Evolutionary conservation across 2,888 invertebrate species (phyloP), one percentile per base, ranked within the genome.

Genomic region (Eupithecia pulchellata): DNA sequence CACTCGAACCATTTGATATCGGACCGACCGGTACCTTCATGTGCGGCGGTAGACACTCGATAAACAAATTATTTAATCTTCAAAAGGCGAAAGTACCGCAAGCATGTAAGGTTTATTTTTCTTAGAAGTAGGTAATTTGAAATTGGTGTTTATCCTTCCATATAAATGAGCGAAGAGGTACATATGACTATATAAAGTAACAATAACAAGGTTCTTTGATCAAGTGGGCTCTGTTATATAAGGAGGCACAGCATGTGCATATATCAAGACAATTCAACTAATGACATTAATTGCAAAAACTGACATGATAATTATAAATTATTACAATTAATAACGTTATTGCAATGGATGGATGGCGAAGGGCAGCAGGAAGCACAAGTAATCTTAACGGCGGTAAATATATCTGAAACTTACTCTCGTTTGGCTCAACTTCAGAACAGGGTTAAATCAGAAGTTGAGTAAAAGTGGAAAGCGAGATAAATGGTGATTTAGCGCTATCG

Each of bases 401-500:
- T 52, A 52, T 52, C 52, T 0, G 52, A 52, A 52, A 52, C 52
- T 52, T 20, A 25, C 52, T 52, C 52, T 11, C 25, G 52, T 25
- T 25, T 13, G 52, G 52, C 25, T 52, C 52, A 52, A 52, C 52
- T 52, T 52, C 13, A 52, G 4, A 52, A 52, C 52, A 52, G 52
- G 52, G 52, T 25, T 52, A 52, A 25, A 52, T 52, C 52, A 68
- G 61, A 72, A 72, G 68, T 72, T 71, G 68, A 68, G 65, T 65
- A 68, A 65, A 72, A 72, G 68, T 57, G 27, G 29, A 29, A 57
- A 29, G 57, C 64, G 62, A 72, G 72, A 72, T 72, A 62, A 68
- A 68, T 72, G 62, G 55, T 72, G 72, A 72, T 57, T 68, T 68
- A 72, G 64, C 30, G 64, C 55, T 55, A 64, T 64, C 64, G 32